Conservation (phyloP, 2,113 vertebrate genomes). For the Illadopsis cleaveri region DNA sequence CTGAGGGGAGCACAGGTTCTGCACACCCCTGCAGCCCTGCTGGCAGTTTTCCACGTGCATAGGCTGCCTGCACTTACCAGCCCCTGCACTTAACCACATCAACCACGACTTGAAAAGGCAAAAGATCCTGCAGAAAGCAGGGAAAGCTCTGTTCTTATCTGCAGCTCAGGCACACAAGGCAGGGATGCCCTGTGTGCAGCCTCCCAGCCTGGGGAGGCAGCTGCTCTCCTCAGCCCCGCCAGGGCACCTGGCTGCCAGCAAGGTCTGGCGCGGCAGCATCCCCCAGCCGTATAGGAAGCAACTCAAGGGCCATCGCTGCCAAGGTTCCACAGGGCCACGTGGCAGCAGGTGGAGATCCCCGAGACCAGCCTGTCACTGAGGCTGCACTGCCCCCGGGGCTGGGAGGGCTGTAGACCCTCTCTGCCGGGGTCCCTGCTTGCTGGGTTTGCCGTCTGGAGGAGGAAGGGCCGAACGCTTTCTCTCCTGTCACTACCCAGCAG, state of each 20-base stretch:
- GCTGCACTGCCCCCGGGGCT: not conserved
- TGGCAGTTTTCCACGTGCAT: accelerated
- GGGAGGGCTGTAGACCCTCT: accelerated
- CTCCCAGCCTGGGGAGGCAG: not conserved
- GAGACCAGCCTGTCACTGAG: not conserved
- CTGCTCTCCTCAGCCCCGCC: not conserved
- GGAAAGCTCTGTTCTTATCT: not conserved
- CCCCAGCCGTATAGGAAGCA: not conserved
- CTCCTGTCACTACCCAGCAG: not conserved
- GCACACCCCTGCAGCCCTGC: not conserved
- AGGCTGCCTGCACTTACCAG: not conserved
- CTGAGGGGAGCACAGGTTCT: too few species aligned
- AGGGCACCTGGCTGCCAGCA: not conserved
- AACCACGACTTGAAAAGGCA: not conserved
- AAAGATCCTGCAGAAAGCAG: not conserved
- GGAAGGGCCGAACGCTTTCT: not conserved
- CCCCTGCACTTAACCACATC: not conserved
- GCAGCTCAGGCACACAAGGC: not conserved
- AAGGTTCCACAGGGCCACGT: not conserved
- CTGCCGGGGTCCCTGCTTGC: not conserved
- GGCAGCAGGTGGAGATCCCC: not conserved
- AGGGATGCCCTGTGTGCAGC: not conserved
- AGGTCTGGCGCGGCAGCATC: not conserved
- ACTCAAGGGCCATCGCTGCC: not conserved
- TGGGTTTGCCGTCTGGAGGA: not conserved